Evolutionary conservation across 1,140 invertebrate genomes (phyloP).

Genomic region (Halyomorpha halys): DNA sequence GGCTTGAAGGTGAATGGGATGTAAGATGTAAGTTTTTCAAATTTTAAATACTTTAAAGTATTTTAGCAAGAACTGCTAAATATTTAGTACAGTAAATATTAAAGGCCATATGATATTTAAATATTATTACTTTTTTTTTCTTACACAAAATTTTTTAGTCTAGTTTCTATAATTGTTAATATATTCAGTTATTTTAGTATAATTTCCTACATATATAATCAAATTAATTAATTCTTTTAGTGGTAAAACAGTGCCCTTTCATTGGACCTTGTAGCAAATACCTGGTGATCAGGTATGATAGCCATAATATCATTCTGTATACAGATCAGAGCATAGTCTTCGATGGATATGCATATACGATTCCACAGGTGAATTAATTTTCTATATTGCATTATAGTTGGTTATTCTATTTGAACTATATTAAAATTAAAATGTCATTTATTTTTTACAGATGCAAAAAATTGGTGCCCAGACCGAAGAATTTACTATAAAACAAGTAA

Average conservation of each 20-base stretch:
- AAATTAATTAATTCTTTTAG: slow-evolving; percentile 42
- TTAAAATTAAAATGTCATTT: neutral
- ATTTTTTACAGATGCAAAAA: slow-evolving; percentile 39
- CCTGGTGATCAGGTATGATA: slow-evolving; percentile 46
- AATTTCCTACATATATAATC: no score
- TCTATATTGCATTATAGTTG: neutral
- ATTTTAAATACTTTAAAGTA: no score
- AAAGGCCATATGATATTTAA: no score
- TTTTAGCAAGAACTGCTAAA: no score
- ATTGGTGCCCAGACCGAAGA: slow-evolving; percentile 49
- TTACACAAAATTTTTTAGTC: no score
- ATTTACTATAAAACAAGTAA: slow-evolving; percentile 55
- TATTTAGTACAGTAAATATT: no score
- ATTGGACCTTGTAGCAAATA: slow-evolving; percentile 43
- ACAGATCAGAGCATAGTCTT: slow-evolving; percentile 54
- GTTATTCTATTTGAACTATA: neutral
- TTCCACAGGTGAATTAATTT: slow-evolving; percentile 47
- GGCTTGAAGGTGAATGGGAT: slow-evolving; percentile 49
- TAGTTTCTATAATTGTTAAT: no score
- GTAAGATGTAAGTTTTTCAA: slow-evolving; percentile 44
- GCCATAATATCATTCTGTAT: slow-evolving; percentile 46
- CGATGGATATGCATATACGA: slow-evolving; percentile 51
- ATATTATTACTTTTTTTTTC: no score
- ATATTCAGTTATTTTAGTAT: no score
- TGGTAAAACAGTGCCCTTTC: slow-evolving; percentile 50